Percentiles rank a stretch among this genome's conserved stretches.
Conservation (phyloP, 23 tunicate species). For the Corella eumyota region DNA sequence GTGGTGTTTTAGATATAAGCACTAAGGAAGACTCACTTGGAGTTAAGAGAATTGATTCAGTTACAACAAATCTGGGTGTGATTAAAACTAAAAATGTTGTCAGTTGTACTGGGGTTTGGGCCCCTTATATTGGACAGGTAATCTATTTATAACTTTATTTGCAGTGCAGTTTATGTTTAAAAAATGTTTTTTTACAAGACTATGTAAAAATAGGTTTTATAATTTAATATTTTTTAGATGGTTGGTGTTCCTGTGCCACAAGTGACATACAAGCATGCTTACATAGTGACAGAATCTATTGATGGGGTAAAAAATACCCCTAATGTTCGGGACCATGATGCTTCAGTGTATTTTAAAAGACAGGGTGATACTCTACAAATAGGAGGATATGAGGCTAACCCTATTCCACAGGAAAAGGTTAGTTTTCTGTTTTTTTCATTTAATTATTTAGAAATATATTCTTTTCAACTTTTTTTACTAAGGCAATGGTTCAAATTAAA, state of each 20-base stretch:
- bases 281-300: conserved; percentile 64
- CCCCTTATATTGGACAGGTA: conserved; percentile 66
- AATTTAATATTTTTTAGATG: conserved; percentile 38
- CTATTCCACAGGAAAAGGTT: conserved; percentile 44
- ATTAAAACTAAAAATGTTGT: conserved; percentile 49
- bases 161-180: neutral
- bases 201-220: too few relatives aligned
- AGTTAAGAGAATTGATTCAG: conserved; percentile 20
- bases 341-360: conserved; percentile 66
- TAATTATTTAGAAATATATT: too few relatives aligned
- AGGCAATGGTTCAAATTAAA: neutral
- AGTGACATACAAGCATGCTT: conserved; percentile 62
- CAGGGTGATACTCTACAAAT: conserved; percentile 75
- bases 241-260: conserved; percentile 51
- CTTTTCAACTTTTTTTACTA: too few relatives aligned
- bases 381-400: conserved; percentile 79
- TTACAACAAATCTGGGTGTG: conserved; percentile 35
- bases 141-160: neutral
- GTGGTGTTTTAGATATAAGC: conserved; percentile 24
- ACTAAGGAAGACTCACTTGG: conserved; percentile 38
- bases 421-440: neutral
- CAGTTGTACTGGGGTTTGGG: conserved; percentile 86
- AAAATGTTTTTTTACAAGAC: too few relatives aligned
- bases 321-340: conserved; percentile 72
- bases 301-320: conserved; percentile 47